Conservation (phyloP, 1,140 invertebrate species). For the Adelges cooleyi region DNA sequence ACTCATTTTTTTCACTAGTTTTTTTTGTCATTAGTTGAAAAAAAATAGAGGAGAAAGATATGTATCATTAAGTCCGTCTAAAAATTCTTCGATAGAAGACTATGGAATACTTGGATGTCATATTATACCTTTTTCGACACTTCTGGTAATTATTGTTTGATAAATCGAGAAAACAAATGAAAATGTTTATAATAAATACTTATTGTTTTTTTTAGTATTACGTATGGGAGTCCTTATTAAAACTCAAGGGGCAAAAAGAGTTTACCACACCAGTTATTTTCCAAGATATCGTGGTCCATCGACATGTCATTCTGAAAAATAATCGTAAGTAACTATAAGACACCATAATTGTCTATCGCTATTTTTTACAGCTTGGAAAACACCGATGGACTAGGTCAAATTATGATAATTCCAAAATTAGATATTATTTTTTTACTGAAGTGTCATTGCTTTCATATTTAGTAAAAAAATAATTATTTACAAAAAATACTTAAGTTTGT, state of each 20-base stretch:
- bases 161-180: too few species aligned
- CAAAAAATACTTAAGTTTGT: too few species aligned
- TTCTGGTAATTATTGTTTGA: conserved; percentile 4
- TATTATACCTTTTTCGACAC: neutral
- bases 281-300: neutral
- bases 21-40: too few species aligned
- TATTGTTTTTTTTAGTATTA: neutral
- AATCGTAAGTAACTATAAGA: neutral
- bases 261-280: neutral
- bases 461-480: too few species aligned
- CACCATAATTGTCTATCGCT: too few species aligned
- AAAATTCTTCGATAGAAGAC: conserved; percentile 4
- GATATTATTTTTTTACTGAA: too few species aligned
- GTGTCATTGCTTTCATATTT: too few species aligned
- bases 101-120: conserved; percentile 3
- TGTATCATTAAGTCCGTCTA: neutral
- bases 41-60: neutral
- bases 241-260: neutral
- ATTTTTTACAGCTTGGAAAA: too few species aligned
- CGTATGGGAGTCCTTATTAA: neutral
- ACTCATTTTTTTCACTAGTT: too few species aligned
- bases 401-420: too few species aligned
- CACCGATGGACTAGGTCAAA: too few species aligned
- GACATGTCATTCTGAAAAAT: neutral
- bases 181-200: too few species aligned